A percentile compares a stretch with the other conserved stretches of the same genome.
phyloP scores from a whole-genome alignment of 2,113 vertebrate genomes.

The Callopanchax toddi region DNA sequence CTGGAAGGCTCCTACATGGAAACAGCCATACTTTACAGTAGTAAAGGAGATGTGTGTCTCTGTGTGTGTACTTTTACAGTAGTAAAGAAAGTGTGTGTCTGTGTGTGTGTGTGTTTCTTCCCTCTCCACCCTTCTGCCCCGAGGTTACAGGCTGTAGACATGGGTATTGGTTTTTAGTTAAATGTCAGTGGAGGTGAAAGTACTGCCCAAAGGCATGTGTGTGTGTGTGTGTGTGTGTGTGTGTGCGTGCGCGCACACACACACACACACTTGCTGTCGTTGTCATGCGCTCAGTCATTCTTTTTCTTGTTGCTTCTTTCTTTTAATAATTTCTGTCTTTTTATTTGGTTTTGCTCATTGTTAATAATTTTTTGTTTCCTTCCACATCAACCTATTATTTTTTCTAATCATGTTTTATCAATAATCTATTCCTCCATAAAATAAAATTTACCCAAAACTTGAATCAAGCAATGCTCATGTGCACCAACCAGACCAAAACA shows the following conservation, averaged over 20 bases:
- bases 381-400: background rate
- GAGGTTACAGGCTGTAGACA: slow-evolving; percentile 73
- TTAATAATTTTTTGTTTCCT: background rate
- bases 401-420: background rate
- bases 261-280: background rate
- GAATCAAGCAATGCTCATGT: too few species aligned
- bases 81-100: background rate
- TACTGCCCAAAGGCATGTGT: slow-evolving; percentile 71
- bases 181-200: slow-evolving; percentile 84
- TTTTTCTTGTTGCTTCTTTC: slow-evolving; percentile 12
- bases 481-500: too few species aligned
- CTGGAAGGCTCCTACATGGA: background rate
- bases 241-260: slow-evolving; percentile 19
- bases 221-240: slow-evolving; percentile 40
- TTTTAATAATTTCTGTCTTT: slow-evolving; percentile 35
- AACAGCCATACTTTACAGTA: background rate
- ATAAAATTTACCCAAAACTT: too few species aligned
- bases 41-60: background rate
- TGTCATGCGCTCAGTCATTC: slow-evolving; percentile 24
- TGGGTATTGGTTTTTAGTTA: slow-evolving; percentile 84
- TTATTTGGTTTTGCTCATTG: slow-evolving; percentile 5
- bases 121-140: slow-evolving; percentile 48
- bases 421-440: too few species aligned
- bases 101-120: background rate
- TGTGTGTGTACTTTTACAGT: background rate